These are phyloP conservation scores for Oncorhynchus tshawytscha DNA, from an alignment of 2,113 vertebrate species.

Conservation along the genomic window DNA sequence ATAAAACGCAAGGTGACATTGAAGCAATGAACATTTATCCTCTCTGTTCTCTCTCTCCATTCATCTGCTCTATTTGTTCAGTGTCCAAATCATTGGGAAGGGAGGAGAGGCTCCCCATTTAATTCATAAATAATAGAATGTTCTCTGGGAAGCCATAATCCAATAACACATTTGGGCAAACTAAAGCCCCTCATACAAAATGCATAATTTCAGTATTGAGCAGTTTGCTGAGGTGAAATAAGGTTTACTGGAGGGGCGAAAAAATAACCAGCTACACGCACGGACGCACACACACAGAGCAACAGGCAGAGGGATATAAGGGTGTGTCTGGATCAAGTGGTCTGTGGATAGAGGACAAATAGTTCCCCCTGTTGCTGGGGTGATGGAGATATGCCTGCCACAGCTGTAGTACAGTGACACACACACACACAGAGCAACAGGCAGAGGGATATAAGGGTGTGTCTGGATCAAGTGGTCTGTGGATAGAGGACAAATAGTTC, in stretches of 20 bases:
- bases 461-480: slow-evolving; percentile 31
- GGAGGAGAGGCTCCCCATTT: slow-evolving; percentile 54
- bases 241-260: neutral
- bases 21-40: slow-evolving; percentile 56
- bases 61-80: slow-evolving; percentile 11
- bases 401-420: slow-evolving; percentile 24
- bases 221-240: slow-evolving; percentile 12
- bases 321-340: slow-evolving; percentile 27
- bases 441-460: slow-evolving; percentile 1
- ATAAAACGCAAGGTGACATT: slow-evolving; percentile 61
- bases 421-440: slow-evolving; percentile 6
- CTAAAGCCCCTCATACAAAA: slow-evolving; percentile 34
- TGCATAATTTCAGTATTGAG: slow-evolving; percentile 8
- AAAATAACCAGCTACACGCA: neutral
- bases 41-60: slow-evolving; percentile 1
- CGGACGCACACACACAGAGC: slow-evolving; percentile 3
- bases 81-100: slow-evolving; percentile 20
- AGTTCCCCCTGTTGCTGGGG: slow-evolving; percentile 35
- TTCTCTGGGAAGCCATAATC: slow-evolving; percentile 32
- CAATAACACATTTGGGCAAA: slow-evolving; percentile 41
- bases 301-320: slow-evolving; percentile 2
- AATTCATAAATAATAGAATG: slow-evolving; percentile 60
- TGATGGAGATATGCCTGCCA: slow-evolving; percentile 33
- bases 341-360: slow-evolving; percentile 16
- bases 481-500: slow-evolving; percentile 13